Conservation (phyloP, 2,113 vertebrate species). For the Excalfactoria chinensis region DNA sequence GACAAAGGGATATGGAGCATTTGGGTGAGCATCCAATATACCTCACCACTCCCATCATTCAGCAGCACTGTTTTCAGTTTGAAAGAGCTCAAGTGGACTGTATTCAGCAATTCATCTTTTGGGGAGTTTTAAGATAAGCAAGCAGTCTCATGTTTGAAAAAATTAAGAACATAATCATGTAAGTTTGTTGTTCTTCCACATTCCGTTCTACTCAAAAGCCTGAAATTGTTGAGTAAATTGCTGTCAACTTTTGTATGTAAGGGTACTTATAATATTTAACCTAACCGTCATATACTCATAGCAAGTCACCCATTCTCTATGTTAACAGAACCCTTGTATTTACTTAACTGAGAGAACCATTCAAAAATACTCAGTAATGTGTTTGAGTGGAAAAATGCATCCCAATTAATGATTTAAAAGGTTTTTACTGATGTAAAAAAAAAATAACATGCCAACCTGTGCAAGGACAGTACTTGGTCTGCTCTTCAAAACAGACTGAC, state of each 20-base stretch:
- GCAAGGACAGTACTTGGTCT: neutral
- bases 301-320: neutral
- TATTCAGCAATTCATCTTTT: neutral
- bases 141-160: neutral
- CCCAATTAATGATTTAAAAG: neutral
- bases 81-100: rapidly evolving
- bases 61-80: neutral
- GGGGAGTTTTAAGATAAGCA: neutral
- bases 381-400: neutral
- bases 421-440: neutral
- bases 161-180: neutral
- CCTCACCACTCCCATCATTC: neutral
- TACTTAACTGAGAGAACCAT: neutral
- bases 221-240: neutral
- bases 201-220: neutral
- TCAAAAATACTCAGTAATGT: neutral
- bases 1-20: neutral
- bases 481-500: neutral
- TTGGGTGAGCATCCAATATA: neutral
- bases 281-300: neutral
- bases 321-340: neutral
- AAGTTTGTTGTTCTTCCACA: neutral
- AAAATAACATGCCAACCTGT: neutral
- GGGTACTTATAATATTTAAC: neutral
- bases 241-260: neutral